These are phyloP conservation scores for Andrena dorsata DNA, from an alignment of 2,888 invertebrate genomes.

Conservation along the genomic window DNA sequence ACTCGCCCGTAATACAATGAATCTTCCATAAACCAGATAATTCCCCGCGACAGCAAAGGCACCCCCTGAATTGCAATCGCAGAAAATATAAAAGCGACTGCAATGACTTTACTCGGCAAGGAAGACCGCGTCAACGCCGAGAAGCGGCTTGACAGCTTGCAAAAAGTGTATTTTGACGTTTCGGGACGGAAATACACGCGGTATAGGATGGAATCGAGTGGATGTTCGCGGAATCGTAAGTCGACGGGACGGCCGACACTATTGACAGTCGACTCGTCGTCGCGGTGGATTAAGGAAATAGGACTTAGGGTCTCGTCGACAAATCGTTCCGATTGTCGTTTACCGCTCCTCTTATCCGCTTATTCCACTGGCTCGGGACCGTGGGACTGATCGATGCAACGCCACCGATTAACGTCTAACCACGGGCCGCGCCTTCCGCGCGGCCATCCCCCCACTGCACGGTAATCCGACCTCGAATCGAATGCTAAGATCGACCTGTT, in stretches of 20 bases:
- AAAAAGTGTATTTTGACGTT: neutral
- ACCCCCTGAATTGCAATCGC: too few relatives aligned
- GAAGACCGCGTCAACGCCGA: too few relatives aligned
- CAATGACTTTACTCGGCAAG: too few relatives aligned
- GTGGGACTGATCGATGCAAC: constrained; percentile 56
- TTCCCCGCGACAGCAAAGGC: too few relatives aligned
- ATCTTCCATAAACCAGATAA: too few relatives aligned
- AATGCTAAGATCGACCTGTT: constrained; percentile 61
- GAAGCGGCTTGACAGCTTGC: too few relatives aligned
- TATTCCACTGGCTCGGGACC: constrained; percentile 50
- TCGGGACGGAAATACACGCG: constrained; percentile 15
- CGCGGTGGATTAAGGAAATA: constrained; percentile 68
- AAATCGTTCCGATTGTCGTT: constrained; percentile 60
- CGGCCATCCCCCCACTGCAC: constrained; percentile 13
- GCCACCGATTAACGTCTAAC: constrained; percentile 60
- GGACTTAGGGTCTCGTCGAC: constrained; percentile 60
- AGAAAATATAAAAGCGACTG: too few relatives aligned
- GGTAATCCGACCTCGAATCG: constrained; percentile 58
- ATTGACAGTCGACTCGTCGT: constrained; percentile 47
- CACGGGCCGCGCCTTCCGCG: constrained; percentile 30
- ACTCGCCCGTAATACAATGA: too few relatives aligned
- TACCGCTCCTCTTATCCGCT: constrained; percentile 57
- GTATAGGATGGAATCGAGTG: constrained; percentile 7
- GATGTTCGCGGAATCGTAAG: constrained; percentile 27
- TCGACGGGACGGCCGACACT: constrained; percentile 14